Base-by-base conservation (phyloP, 1,140 invertebrate genomes). In the Sycobia sp. region DNA sequence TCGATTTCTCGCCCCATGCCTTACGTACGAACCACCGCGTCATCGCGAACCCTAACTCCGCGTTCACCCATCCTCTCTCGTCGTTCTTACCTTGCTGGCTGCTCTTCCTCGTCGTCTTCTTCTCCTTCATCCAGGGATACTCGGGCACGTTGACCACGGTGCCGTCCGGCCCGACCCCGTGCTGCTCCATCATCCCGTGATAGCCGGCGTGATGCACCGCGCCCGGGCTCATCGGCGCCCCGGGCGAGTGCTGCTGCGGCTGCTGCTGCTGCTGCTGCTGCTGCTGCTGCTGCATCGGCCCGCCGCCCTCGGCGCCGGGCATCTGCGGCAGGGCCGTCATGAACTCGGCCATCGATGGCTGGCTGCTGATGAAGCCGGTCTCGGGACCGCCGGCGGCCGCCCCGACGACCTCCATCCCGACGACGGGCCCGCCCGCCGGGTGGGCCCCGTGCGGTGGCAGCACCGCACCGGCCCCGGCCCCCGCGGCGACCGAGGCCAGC, bases 61-160 rank as follows among this genome's bases (percentile, higher is more conserved):
- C n/a, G n/a, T n/a, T n/a, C n/a, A n/a, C n/a, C n/a, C n/a, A n/a
- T n/a, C n/a, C n/a, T n/a, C n/a, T n/a, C n/a, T n/a, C n/a, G n/a
- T n/a, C n/a, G n/a, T n/a, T n/a, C 14, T 88, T 83, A 95, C 93
- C 92, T 91, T 95, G 93, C 79, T 94, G 93, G 67, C 80, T 87
- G 70, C 83, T 86, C 79, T 97, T 96, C 70, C 94, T 86, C 1
- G 93, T 92, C 2, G 93, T 95, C 81, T 97, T 97, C 85, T 97
- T 97, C 81, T 97, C 95, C 77, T 96, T 96, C 94, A 97, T 96
- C 94, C 94, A 97, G 0, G 94, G 93, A 78, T 95, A 97, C 73
- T 96, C 94, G 20, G 93, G 92, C 49, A 95, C 91, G 76, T 91
- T 91, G 69, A 91, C 88, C 20, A 88, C 88, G 5, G 78, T 76